phyloP scores from a whole-genome alignment of 92 coral and sea anemone genomes.

The Porites rus region DNA sequence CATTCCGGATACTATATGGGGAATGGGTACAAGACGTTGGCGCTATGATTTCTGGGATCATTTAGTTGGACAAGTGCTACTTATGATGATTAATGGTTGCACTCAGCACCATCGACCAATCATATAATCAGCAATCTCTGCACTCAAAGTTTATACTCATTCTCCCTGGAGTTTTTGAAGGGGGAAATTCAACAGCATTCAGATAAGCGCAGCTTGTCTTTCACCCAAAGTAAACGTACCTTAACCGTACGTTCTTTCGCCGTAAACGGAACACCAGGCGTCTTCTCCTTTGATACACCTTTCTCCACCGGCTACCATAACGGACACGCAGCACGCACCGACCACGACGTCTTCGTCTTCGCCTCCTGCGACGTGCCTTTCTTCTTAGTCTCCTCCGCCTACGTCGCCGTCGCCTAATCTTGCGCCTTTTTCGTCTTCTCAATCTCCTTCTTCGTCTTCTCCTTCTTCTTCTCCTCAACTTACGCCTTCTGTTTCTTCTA shows the following conservation, averaged over 20 bases:
- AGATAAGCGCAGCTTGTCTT: background rate
- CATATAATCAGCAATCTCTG: no score
- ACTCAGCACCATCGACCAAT: no score
- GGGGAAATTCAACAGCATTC: no score
- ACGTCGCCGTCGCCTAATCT: conserved; percentile 3
- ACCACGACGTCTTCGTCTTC: conserved; percentile 14
- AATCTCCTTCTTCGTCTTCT: conserved; percentile 3
- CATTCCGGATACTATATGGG: no score
- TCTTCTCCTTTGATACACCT: conserved; percentile 1
- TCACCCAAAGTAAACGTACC: background rate
- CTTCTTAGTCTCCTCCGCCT: conserved; percentile 16
- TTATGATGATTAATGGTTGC: no score
- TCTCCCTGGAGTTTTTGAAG: no score
- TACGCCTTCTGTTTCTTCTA: background rate
- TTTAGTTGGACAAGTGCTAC: no score
- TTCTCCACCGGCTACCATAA: conserved; percentile 2
- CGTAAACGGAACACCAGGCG: background rate
- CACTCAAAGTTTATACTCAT: no score
- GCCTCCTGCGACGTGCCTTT: conserved; percentile 10
- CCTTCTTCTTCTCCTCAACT: conserved; percentile 17
- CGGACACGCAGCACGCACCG: conserved; percentile 27
- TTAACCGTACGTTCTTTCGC: background rate
- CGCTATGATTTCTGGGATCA: no score
- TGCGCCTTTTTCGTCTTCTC: conserved; percentile 10
- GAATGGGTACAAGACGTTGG: no score